These are phyloP conservation scores for Entelurus aequoreus DNA, from an alignment of 2,113 vertebrate genomes.

Conservation along the genomic window DNA sequence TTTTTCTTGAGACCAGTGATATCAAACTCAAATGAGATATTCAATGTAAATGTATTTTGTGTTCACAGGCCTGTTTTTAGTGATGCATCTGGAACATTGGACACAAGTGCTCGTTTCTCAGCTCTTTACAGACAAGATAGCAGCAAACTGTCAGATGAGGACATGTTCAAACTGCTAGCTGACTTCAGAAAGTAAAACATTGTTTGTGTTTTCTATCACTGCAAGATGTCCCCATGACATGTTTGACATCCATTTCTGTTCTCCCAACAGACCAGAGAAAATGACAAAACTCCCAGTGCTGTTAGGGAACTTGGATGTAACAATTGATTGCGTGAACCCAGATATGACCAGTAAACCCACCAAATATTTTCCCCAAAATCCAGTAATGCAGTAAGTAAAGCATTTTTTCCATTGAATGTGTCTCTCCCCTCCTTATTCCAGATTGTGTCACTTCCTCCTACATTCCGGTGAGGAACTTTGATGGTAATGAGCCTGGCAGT, in stretches of 20 bases:
- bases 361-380: conserved; percentile 19
- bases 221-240: neutral
- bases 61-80: conserved; percentile 85
- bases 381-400: neutral
- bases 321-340: conserved; percentile 86
- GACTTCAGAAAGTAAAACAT: conserved; percentile 92
- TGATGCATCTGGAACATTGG: conserved; percentile 87
- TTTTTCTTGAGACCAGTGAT: neutral
- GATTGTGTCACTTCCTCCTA: conserved; percentile 95
- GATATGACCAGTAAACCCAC: conserved; percentile 84
- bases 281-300: conserved; percentile 96
- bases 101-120: conserved; percentile 89
- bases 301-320: conserved; percentile 92
- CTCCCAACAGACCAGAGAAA: conserved; percentile 84
- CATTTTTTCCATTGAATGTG: neutral
- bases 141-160: conserved; percentile 93
- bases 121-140: conserved; percentile 93
- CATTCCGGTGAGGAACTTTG: conserved; percentile 88
- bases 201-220: too few relatives aligned
- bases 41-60: neutral
- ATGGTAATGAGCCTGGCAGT: conserved; percentile 67
- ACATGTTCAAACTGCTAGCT: conserved; percentile 90
- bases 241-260: conserved; percentile 8
- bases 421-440: conserved; percentile 45
- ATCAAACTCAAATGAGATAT: conserved; percentile 12